These are phyloP conservation scores for Setophaga petechia DNA, from an alignment of 2,113 vertebrate species.

Conservation along the genomic window DNA sequence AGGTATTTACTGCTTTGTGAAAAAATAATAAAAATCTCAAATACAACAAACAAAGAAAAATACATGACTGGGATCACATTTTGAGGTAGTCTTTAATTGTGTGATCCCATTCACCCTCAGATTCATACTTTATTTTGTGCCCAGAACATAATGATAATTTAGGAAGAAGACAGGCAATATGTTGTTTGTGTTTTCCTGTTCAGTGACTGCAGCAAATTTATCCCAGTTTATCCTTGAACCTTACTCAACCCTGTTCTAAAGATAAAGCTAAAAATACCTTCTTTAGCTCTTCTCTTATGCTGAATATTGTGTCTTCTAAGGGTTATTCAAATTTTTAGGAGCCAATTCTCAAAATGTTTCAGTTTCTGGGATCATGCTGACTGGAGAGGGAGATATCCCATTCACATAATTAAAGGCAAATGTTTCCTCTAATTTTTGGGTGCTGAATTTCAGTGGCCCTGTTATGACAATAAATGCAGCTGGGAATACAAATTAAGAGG, in stretches of 20 bases:
- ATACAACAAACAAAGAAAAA: neutral
- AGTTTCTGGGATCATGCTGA: neutral
- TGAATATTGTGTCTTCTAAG: neutral
- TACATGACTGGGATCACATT: neutral
- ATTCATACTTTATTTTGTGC: neutral
- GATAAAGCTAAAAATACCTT: neutral
- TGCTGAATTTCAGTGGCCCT: neutral
- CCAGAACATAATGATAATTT: neutral
- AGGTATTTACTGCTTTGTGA: neutral
- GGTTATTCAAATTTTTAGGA: neutral
- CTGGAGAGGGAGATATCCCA: neutral
- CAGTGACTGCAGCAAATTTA: neutral
- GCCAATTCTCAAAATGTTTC: neutral
- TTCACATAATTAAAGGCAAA: neutral
- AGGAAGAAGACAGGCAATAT: neutral
- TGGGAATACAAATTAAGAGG: neutral
- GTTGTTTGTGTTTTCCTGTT: neutral
- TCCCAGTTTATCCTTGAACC: slow-evolving; percentile 9
- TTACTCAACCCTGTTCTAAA: neutral
- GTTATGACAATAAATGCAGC: neutral
- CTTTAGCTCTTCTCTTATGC: neutral
- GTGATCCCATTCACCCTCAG: neutral
- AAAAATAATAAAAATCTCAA: neutral
- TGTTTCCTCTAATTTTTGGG: neutral
- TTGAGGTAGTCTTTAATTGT: neutral